Evolutionary conservation across 2,888 invertebrate species (phyloP).

Genomic region (Ctenicera cuprea): DNA sequence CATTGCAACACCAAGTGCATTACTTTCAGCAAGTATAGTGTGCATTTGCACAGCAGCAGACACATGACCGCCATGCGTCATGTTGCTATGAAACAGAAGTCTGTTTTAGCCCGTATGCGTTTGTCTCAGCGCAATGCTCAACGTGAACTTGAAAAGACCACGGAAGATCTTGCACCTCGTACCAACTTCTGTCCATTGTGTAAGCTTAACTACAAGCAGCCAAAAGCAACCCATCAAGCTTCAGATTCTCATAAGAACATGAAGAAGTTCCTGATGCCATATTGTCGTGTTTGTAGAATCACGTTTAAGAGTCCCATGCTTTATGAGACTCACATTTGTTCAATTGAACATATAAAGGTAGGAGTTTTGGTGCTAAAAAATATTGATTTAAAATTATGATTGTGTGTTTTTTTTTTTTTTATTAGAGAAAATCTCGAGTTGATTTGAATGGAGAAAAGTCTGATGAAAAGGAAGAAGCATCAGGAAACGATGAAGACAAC

Average conservation of each 20-base stretch:
- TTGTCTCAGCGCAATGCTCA: constrained; percentile 87
- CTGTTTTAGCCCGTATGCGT: constrained; percentile 85
- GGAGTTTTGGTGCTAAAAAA: no score
- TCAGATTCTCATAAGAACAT: constrained; percentile 89
- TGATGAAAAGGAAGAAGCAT: constrained; percentile 73
- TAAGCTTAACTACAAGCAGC: constrained; percentile 71
- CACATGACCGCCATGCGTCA: constrained; percentile 85
- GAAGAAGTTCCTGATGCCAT: constrained; percentile 89
- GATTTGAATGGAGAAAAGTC: constrained; percentile 67
- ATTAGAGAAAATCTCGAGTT: constrained; percentile 76
- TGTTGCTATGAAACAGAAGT: constrained; percentile 84
- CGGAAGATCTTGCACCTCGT: constrained; percentile 75
- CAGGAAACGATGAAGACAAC: constrained; percentile 81
- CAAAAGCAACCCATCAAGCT: constrained; percentile 84
- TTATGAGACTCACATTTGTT: constrained; percentile 89
- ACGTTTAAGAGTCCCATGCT: constrained; percentile 90
- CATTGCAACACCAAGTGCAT: constrained; percentile 85
- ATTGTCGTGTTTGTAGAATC: constrained; percentile 85
- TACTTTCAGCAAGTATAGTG: constrained; percentile 85
- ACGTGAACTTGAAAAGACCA: constrained; percentile 84
- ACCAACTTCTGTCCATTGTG: constrained; percentile 71
- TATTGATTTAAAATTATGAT: no score
- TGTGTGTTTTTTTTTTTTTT: no score
- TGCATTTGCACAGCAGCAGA: constrained; percentile 82
- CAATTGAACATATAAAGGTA: constrained; percentile 88